A percentile compares a stretch with the other conserved stretches of the same genome.
These are phyloP conservation scores for Nematolebias whitei DNA, from an alignment of 2,113 vertebrate genomes.

Conservation along the genomic window DNA sequence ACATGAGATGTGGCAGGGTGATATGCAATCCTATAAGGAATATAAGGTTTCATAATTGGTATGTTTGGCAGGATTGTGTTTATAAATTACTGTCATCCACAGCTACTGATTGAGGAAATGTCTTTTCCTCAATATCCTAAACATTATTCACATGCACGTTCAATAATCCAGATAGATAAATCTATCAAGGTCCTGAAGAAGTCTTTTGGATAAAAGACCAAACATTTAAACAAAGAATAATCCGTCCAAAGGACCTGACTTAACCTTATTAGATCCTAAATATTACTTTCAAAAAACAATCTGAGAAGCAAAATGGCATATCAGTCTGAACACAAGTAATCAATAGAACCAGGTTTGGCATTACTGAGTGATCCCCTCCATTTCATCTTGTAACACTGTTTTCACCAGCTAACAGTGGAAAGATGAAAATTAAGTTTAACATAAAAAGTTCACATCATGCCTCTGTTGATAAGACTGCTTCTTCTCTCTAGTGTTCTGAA, in stretches of 20 bases:
- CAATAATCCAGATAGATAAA: no score
- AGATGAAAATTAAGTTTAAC: slow-evolving; percentile 20
- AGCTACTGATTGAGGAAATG: not conserved
- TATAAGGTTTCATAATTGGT: no score
- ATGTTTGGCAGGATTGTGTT: no score
- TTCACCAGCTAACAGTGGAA: slow-evolving; percentile 14
- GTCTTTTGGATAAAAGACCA: no score
- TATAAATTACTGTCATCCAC: not conserved
- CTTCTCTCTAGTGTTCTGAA: slow-evolving; percentile 11
- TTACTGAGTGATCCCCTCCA: slow-evolving; percentile 4
- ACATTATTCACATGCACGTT: no score
- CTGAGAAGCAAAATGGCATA: not conserved
- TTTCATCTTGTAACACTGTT: slow-evolving; percentile 38
- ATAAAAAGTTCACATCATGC: slow-evolving; percentile 5
- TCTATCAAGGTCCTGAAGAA: no score
- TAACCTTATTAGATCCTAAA: no score
- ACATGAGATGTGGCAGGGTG: no score
- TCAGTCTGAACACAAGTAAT: not conserved
- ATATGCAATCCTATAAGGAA: no score
- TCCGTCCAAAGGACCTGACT: no score
- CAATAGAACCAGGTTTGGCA: slow-evolving; percentile 2
- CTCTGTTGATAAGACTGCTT: slow-evolving; percentile 25
- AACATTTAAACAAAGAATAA: no score
- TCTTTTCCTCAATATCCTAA: no score
- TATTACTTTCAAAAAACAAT: not conserved